Base-by-base conservation (phyloP, 2,797 vertebrate genomes). In the Urocyon cinereoargenteus region DNA sequence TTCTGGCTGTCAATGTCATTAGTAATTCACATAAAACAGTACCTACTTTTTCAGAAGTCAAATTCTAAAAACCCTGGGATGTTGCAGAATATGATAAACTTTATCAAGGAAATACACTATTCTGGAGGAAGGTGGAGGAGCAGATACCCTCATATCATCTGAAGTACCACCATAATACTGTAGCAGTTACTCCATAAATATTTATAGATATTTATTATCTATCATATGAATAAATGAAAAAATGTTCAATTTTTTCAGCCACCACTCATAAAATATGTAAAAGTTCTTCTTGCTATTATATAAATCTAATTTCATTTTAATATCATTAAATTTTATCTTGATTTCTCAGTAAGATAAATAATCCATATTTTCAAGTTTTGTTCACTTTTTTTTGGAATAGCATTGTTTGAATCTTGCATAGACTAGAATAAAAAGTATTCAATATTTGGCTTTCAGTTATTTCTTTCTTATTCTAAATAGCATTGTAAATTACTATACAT, bases 331-430 rank as follows among this genome's bases (percentile, higher is more conserved):
- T 79, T 91, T 22, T 57, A 83, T 70, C 22, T 94, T 91, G 45
- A n/a, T 36, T 24, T 62, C 75, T 91, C 18, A 6, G n/a, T 82
- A 68, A 85, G 10, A 40, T 90, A 62, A 94, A 81, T 82, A 91
- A 82, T 34, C 19, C 59, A 77, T 6, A 8, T 36, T 94, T 94
- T 95, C 59, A 91, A 55, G 21, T 91, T 73, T 57, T 78, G 14
- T 61, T 75, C 15, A 21, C 84, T 97, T 90, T 34, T 15, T 64
- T 96, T 94, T 81, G n/a, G 26, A 94, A 82, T 72, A 45, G 31
- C 59, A 3, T 36, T 84, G 5, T 84, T 31, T 18, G 26, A 4
- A 91, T 31, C 62, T 84, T 18, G 51, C 88, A 51, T 16, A 93
- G 36, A 85, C 55, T 9, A 81, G 3, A 68, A 82, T 45, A 62